Conservation (phyloP, 2,797 vertebrate species). For the Gambelia wislizenii region DNA sequence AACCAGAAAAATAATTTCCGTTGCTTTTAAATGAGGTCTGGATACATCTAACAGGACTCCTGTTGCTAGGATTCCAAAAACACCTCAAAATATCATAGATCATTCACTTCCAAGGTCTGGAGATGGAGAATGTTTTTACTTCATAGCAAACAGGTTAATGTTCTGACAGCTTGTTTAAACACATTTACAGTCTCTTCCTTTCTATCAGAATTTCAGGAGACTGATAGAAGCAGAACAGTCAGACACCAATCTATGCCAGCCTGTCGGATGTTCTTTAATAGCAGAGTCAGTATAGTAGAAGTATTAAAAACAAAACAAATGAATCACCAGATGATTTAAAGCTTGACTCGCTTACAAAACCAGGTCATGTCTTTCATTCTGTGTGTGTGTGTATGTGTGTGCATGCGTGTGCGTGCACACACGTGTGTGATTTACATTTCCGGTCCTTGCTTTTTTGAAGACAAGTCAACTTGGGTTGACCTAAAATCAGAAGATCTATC, state of each 20-base stretch:
- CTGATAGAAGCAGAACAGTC: constrained; percentile 35
- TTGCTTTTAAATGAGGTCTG: not conserved
- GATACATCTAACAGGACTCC: not conserved
- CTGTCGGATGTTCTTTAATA: constrained; percentile 11
- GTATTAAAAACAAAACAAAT: constrained; percentile 45
- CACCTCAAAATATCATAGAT: not conserved
- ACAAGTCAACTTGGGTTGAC: not conserved
- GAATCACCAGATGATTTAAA: constrained; percentile 29
- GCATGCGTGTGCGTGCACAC: no score
- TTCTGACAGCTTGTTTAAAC: constrained; percentile 31
- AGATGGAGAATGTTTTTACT: constrained; percentile 34
- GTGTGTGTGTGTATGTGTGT: not conserved
- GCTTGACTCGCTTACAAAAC: constrained; percentile 43
- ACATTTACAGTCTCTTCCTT: constrained; percentile 4
- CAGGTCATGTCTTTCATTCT: constrained; percentile 52
- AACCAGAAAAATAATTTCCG: not conserved
- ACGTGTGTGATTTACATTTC: constrained; percentile 27
- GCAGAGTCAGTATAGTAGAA: not conserved
- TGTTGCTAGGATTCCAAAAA: constrained; percentile 3
- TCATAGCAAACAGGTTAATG: constrained; percentile 11
- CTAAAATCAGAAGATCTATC: not conserved
- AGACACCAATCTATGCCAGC: not conserved
- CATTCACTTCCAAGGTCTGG: not conserved
- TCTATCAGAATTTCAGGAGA: constrained; percentile 16
- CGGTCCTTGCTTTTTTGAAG: constrained; percentile 3